Evolutionary conservation across 2,888 invertebrate species (phyloP), one percentile per base, ranked within the genome.

Genomic region (Barypeithes pellucidus): DNA sequence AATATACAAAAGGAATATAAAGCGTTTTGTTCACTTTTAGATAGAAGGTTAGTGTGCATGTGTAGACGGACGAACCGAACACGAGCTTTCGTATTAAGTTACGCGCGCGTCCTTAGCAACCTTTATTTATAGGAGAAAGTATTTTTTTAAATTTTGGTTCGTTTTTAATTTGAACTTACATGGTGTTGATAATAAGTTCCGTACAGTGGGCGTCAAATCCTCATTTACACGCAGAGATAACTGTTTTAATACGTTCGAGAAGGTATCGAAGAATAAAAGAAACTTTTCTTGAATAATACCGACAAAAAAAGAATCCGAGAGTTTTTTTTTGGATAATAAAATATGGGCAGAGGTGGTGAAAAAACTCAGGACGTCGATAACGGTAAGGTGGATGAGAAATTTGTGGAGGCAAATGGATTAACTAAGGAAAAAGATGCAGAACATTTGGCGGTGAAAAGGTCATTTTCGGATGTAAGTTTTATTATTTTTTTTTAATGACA

Each of bases 301-400:
- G n/a, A n/a, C n/a, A n/a, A n/a, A n/a, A 24, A 3, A 24, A 24
- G 3, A 29, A 7, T 8, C 29, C 9, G 29, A 29, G 7, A 29
- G 29, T 36, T 18, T 36, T 14, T 20, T 14, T 52, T 20, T 54
- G 22, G 22, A 66, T 29, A 63, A 67, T 24, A 45, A 52, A 76
- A 75, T 60, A 81, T 81, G 81, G 81, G 81, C 7, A 80, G 80
- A 76, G 81, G 81, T 47, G 80, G 81, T 18, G 79, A 80, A 69
- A 80, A 79, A 60, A 73, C 78, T 22, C 76, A 75, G 61, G 65
- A 75, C 12, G 76, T 73, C 12, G 74, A 77, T 11, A 72, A 50
- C 16, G 77, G 60, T 8, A 74, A 67, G 54, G 62, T 78, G 24
- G 76, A 77, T 20, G 75, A 63, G 12, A 76, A 73, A 54, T 65